Conservation (phyloP, 1,140 invertebrate species). For the Archivesica marissinica region DNA sequence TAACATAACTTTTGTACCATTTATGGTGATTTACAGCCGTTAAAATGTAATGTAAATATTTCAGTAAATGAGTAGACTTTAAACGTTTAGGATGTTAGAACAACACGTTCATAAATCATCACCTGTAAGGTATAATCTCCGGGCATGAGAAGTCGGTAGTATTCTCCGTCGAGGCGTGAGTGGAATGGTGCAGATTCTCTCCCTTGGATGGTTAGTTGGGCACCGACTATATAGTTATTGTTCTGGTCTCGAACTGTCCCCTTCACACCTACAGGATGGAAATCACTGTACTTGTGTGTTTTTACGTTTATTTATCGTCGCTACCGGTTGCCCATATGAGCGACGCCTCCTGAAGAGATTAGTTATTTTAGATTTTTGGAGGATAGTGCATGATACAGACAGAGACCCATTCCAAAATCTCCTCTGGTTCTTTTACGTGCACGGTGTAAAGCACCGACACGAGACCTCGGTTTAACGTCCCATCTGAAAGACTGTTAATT, state of each 20-base stretch:
- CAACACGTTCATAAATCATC: not conserved
- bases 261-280: conserved; percentile 39
- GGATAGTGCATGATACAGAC: not conserved
- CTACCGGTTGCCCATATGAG: not conserved
- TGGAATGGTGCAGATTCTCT: conserved; percentile 36
- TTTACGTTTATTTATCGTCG: not conserved
- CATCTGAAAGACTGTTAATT: too few species aligned
- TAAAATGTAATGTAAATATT: too few species aligned
- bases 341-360: not conserved
- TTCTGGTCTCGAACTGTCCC: conserved; percentile 27
- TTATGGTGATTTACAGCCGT: not conserved
- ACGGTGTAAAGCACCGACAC: too few species aligned
- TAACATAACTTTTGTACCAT: not conserved
- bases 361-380: not conserved
- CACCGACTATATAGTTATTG: conserved; percentile 28
- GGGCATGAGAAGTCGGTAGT: conserved; percentile 36
- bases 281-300: not conserved
- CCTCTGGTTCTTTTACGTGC: too few species aligned
- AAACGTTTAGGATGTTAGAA: too few species aligned
- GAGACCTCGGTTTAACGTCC: too few species aligned
- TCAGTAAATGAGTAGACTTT: too few species aligned
- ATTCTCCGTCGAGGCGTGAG: conserved; percentile 24
- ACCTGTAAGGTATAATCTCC: conserved; percentile 36
- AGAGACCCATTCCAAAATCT: too few species aligned
- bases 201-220: conserved; percentile 18